phyloP scores from a whole-genome alignment of 2,113 vertebrate species.

The Tylochromis polylepis region DNA sequence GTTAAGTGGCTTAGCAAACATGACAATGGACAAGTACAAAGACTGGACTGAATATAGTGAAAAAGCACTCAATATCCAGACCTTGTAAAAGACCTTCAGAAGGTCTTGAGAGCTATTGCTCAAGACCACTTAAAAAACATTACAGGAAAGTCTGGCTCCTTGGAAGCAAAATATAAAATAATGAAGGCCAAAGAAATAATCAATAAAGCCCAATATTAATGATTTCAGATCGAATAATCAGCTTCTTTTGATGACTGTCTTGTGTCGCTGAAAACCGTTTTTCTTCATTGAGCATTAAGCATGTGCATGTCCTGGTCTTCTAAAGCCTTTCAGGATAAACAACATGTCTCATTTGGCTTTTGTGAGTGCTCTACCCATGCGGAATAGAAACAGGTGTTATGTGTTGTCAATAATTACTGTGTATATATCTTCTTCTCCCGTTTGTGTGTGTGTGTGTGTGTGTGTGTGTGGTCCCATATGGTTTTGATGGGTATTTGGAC shows the following conservation, averaged over 20 bases:
- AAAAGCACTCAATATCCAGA: not conserved
- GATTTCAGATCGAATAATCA: not conserved
- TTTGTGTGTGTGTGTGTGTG: not conserved
- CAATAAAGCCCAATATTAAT: not conserved
- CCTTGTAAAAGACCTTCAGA: not conserved
- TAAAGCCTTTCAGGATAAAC: constrained; percentile 8
- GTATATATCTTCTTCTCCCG: not conserved
- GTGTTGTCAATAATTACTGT: constrained; percentile 52
- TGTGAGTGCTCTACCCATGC: constrained; percentile 32
- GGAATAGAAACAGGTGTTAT: constrained; percentile 59
- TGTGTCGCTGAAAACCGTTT: not conserved
- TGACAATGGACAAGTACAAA: not conserved
- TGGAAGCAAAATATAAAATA: not conserved
- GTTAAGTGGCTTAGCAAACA: not conserved
- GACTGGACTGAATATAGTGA: not conserved
- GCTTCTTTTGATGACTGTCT: not conserved
- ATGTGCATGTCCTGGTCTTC: not conserved
- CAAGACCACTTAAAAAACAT: not conserved
- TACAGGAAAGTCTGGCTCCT: not conserved
- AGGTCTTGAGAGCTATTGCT: not conserved
- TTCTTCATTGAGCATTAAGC: not conserved
- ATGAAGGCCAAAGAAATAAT: not conserved
- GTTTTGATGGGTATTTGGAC: constrained; percentile 46
- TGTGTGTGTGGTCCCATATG: constrained; percentile 46
- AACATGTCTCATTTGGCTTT: constrained; percentile 20